A percentile compares a stretch with the other conserved stretches of the same genome.
phyloP scores from a whole-genome alignment of 2,888 invertebrate species.

The Liodrosophila aerea region DNA sequence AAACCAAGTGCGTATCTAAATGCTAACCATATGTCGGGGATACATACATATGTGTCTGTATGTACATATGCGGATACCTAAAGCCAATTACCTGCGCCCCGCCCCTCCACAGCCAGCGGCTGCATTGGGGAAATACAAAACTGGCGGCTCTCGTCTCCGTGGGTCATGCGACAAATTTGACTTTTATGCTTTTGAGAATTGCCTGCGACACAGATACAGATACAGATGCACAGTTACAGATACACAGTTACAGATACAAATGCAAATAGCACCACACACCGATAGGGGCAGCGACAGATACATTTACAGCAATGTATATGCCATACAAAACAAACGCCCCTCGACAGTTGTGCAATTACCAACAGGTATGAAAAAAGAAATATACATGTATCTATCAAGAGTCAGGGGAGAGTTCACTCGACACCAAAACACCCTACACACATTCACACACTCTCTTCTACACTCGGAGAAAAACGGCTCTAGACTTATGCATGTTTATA shows the following conservation, averaged over 20 bases:
- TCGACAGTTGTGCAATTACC: slow-evolving; percentile 59
- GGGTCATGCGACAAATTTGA: slow-evolving; percentile 74
- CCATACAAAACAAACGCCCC: slow-evolving; percentile 19
- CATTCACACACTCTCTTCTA: too few species aligned
- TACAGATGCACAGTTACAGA: slow-evolving; percentile 22
- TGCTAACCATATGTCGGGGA: slow-evolving; percentile 64
- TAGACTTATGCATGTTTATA: too few species aligned
- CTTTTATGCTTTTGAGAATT: slow-evolving; percentile 75
- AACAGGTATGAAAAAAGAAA: slow-evolving; percentile 37
- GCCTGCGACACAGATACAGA: slow-evolving; percentile 62
- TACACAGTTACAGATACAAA: slow-evolving; percentile 23
- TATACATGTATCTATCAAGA: slow-evolving; percentile 29
- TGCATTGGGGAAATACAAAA: slow-evolving; percentile 55
- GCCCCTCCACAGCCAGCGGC: slow-evolving; percentile 28
- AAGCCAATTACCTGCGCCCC: slow-evolving; percentile 67
- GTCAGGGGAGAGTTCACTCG: too few species aligned
- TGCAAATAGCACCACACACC: slow-evolving; percentile 16
- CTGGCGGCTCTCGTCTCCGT: slow-evolving; percentile 55
- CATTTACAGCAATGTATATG: slow-evolving; percentile 21
- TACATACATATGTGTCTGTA: slow-evolving; percentile 12
- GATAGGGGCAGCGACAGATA: slow-evolving; percentile 15
- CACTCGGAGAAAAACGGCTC: too few species aligned
- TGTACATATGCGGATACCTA: slow-evolving; percentile 48
- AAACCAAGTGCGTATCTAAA: slow-evolving; percentile 57
- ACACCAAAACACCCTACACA: too few species aligned